phyloP scores from a whole-genome alignment of 2,797 vertebrate genomes.

The Ciconia nigra region DNA sequence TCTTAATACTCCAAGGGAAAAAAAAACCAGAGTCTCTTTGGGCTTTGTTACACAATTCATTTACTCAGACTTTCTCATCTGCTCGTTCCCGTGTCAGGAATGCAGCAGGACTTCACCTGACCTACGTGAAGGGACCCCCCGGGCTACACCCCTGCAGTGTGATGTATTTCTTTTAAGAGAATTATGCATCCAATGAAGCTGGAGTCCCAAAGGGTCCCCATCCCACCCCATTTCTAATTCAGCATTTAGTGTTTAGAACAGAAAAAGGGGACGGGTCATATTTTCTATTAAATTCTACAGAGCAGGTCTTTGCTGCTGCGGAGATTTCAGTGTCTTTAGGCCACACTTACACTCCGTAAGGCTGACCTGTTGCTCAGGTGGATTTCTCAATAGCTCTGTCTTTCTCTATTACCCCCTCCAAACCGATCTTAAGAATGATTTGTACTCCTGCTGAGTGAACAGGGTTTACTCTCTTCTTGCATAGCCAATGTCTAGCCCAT shows the following conservation, averaged over 20 bases:
- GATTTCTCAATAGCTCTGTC: background rate
- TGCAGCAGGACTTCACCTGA: background rate
- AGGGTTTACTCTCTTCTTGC: background rate
- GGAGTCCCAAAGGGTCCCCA: background rate
- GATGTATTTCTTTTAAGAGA: background rate
- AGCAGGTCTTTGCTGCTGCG: background rate
- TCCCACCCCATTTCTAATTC: background rate
- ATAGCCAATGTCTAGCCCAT: background rate
- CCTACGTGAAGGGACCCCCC: fast-evolving
- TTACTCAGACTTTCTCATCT: background rate
- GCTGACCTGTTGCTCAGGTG: background rate
- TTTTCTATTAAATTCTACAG: background rate
- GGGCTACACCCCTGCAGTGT: no score
- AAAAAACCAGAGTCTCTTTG: background rate
- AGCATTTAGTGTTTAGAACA: background rate
- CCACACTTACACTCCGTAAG: background rate
- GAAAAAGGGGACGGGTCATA: fast-evolving
- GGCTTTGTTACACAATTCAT: background rate
- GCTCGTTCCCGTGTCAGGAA: fast-evolving
- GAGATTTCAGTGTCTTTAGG: background rate
- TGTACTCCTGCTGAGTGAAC: background rate
- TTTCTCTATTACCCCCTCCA: background rate
- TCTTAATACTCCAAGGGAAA: background rate
- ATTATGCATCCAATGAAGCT: background rate
- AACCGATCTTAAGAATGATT: background rate